phyloP scores from a whole-genome alignment of 1,140 invertebrate genomes.

The Drosophila willistoni region DNA sequence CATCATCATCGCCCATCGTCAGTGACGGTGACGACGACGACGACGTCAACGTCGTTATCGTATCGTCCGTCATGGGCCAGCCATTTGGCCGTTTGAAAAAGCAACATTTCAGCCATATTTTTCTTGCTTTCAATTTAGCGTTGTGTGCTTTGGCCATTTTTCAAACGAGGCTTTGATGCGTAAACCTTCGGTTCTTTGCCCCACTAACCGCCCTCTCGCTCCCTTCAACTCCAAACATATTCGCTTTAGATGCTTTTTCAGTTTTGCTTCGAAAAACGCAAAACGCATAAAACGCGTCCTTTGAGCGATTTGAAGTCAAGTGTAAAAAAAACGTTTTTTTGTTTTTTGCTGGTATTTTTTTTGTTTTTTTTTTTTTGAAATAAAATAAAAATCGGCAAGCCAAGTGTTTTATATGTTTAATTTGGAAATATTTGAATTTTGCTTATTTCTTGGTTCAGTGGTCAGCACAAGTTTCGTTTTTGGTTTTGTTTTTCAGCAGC shows the following conservation, averaged over 20 bases:
- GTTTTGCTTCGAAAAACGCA: constrained; percentile 58
- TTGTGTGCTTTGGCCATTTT: constrained; percentile 77
- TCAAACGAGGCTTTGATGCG: constrained; percentile 78
- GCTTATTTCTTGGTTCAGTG: constrained; percentile 78
- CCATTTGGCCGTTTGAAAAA: constrained; percentile 74
- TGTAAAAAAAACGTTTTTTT: constrained; percentile 78
- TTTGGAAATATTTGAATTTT: constrained; percentile 82
- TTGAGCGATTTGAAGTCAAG: constrained; percentile 81
- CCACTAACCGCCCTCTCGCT: neutral
- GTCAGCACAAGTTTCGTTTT: constrained; percentile 29
- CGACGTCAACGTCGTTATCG: too few relatives aligned
- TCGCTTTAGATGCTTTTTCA: constrained; percentile 28
- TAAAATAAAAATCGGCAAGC: constrained; percentile 45
- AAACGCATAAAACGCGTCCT: constrained; percentile 75
- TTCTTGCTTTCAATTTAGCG: constrained; percentile 79
- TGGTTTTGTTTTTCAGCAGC: neutral
- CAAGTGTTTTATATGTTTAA: constrained; percentile 76
- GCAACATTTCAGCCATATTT: constrained; percentile 80
- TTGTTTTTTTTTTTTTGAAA: constrained; percentile 4
- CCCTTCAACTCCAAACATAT: neutral
- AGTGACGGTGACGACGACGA: neutral
- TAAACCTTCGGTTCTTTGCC: constrained; percentile 45
- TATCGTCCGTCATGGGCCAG: constrained; percentile 33
- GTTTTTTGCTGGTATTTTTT: neutral
- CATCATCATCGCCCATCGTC: neutral